Base-by-base conservation (phyloP, 2,888 invertebrate species). In the Elgonia sp. region DNA sequence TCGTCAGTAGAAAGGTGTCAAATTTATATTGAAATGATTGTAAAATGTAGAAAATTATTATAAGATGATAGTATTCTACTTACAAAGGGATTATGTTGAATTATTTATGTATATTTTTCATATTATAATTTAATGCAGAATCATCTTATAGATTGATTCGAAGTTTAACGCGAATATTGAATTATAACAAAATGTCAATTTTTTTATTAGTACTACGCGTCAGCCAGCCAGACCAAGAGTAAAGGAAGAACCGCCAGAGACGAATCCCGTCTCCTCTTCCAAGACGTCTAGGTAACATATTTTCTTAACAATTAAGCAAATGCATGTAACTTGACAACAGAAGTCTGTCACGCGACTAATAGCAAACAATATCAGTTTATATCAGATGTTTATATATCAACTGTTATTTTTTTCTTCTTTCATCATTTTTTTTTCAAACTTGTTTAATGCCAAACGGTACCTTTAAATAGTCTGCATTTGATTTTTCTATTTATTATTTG, bases 181-280 rank as follows among this genome's bases (percentile, higher is more conserved):
- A 91, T 92, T 91, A 93, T 93, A 94, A 93, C 93, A 82, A 91
- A 92, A 88, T 94, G 90, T 94, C 90, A 90, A 93, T 94, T 89
- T 94, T 94, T 94, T 91, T 90, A 94, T 93, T 93, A 95, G 95
- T 94, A 94, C 95, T 90, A 94, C 95, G 91, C 94, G 95, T 91
- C 94, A 94, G 91, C 93, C 95, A 91, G 93, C 94, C 92, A 94
- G 95, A 90, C 94, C 95, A 90, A 93, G 95, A 93, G 94, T 94
- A 90, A 95, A 95, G 93, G 95, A 94, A 93, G 95, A 95, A 90
- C 94, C 94, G 91, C 94, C 95, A 89, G 95, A 95, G 92, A 91
- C 94, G 91, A 92, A 94, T 88, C 94, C 94, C 90, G 94, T 95
- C 90, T 93, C 95, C 91, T 93, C 94, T 46, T 46, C 46, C 46